Evolutionary conservation across 30 jellyfish, hydroid and myxozoan species (phyloP).

Genomic region (Turritopsis dohrnii): DNA sequence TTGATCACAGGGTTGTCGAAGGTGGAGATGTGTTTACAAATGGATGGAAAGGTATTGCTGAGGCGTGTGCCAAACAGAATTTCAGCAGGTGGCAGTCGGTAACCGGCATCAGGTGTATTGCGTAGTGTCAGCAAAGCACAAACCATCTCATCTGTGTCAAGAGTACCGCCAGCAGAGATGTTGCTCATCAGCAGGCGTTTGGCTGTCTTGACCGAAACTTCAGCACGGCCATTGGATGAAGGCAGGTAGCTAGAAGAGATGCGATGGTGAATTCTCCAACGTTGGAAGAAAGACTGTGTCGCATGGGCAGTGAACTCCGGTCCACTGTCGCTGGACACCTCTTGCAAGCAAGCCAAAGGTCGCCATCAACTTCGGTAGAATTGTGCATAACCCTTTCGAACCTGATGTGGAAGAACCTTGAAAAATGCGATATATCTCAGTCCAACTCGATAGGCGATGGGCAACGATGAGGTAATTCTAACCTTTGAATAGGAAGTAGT

Average conservation of each 20-base stretch:
- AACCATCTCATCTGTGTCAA: too few species aligned
- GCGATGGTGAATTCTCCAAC: conserved; percentile 24
- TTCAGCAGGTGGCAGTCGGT: conserved; percentile 18
- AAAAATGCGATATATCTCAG: conserved; percentile 4
- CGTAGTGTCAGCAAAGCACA: conserved; percentile 13
- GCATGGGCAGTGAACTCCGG: too few species aligned
- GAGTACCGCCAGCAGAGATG: neutral
- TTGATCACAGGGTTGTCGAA: neutral
- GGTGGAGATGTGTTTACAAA: neutral
- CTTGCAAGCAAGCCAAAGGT: conserved; percentile 11
- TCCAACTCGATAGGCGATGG: conserved; percentile 25
- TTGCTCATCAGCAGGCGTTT: neutral
- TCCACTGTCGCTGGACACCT: too few species aligned
- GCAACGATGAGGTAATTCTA: neutral
- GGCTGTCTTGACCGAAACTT: neutral
- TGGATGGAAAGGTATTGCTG: neutral
- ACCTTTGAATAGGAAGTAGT: neutral
- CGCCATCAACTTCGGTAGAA: neutral
- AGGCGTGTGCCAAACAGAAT: conserved; percentile 8
- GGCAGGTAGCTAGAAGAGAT: conserved; percentile 21
- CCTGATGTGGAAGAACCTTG: conserved; percentile 20
- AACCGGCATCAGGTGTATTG: conserved; percentile 4
- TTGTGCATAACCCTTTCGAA: conserved; percentile 3
- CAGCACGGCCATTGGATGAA: conserved; percentile 15
- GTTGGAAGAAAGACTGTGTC: too few species aligned